Base-by-base conservation (phyloP, 2,797 vertebrate species). In the Pteropus rufus region DNA sequence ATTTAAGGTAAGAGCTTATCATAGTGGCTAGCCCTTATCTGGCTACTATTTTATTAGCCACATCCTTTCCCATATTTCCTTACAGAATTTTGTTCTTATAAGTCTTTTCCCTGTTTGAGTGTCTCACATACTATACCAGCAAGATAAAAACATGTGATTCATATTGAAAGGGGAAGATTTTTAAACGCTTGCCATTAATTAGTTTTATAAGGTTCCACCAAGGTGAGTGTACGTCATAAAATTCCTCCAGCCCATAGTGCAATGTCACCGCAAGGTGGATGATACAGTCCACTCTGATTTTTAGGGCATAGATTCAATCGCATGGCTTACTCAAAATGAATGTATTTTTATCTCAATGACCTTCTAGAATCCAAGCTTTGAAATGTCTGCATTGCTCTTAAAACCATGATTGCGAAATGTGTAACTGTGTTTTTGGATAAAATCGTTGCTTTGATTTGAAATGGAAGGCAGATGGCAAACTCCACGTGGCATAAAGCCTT, bases 111-210 rank as follows among this genome's bases (percentile, higher is more conserved):
- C n/a, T 75, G 23, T 70, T 73, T 72, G 83, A 64, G 4, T 18
- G 26, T 10, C 26, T 52, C 75, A 8, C 23, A 64, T 62, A 12
- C 77, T 75, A 87, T 1, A 76, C 18, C 65, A 93, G 31, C 31
- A 65, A 91, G 23, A 6, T 44, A 34, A 41, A 79, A 56, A 58
- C 10, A 3, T 29, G 39, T 24, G 7, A 64, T 86, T 92, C 54
- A 62, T 56, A 49, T 11, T 2, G 36, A 84, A 77, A 69, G 31
- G 24, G 11, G 18, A 82, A 93, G 24, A 82, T 88, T 95, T 94
- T 93, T 31, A 93, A 97, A 96, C 21, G 88, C 31, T 95, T 87
- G 18, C 19, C 12, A 21, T 87, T 58, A 83, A 77, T 93, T 52
- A 54, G 4, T 67, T 95, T 94, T 93, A 89, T 24, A 52, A 84